Evolutionary conservation across 2,113 vertebrate species (phyloP).

Genomic region (Antidorcas marsupialis): DNA sequence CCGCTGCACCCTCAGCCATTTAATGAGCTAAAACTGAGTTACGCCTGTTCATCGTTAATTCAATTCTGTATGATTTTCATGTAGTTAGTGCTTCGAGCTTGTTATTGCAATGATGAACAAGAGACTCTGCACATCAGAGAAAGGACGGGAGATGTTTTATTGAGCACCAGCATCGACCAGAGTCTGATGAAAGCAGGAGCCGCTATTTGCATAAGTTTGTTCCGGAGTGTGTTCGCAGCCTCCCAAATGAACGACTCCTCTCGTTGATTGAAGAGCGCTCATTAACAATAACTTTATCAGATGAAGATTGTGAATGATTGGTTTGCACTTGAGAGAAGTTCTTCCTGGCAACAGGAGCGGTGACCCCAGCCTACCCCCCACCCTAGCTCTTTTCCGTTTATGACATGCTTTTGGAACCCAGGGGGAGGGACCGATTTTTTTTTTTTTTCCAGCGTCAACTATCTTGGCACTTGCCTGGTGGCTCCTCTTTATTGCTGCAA

Average conservation of each 20-base stretch:
- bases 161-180: neutral
- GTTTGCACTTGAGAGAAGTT: neutral
- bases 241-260: neutral
- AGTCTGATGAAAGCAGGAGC: neutral
- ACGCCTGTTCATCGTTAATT: neutral
- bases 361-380: rapidly evolving
- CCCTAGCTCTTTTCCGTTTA: rapidly evolving
- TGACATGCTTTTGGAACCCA: rapidly evolving
- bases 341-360: rapidly evolving
- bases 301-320: neutral
- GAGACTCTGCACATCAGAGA: neutral
- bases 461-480: neutral
- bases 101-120: constrained; percentile 9
- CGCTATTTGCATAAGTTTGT: neutral
- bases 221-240: neutral
- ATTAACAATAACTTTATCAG: neutral
- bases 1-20: neutral
- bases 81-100: neutral
- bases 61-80: neutral
- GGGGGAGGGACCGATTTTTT: rapidly evolving
- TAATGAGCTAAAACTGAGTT: neutral
- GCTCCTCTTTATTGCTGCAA: neutral
- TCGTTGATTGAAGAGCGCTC: neutral
- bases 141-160: constrained; percentile 39
- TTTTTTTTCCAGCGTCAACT: neutral